Conservation (phyloP, 2,797 vertebrate genomes). For the Ctenopoma kingsleyae region DNA sequence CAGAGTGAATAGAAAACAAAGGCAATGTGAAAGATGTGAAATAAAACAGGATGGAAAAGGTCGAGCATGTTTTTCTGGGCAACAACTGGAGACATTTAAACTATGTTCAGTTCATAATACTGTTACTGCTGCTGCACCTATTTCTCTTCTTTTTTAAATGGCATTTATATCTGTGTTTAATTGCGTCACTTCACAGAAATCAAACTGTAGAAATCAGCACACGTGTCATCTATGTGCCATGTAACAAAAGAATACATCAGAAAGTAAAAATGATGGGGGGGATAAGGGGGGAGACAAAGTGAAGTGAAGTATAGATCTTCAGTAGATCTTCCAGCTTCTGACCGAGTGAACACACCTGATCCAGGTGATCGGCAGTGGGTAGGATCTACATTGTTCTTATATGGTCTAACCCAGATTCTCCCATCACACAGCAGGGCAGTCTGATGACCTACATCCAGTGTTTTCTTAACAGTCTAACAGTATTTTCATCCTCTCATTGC, state of each 20-base stretch:
- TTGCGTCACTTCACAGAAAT: too few species aligned
- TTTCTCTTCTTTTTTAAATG: not conserved
- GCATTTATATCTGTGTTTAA: too few species aligned
- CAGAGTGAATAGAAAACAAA: not conserved
- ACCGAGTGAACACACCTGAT: too few species aligned
- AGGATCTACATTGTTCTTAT: too few species aligned
- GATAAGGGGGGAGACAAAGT: too few species aligned
- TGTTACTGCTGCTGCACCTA: not conserved
- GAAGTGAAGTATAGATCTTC: too few species aligned
- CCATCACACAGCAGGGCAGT: not conserved
- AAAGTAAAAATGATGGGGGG: not conserved
- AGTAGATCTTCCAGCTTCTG: too few species aligned
- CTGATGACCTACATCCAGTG: not conserved
- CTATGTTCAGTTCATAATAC: not conserved
- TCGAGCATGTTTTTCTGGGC: slow-evolving; percentile 10
- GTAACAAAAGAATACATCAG: too few species aligned
- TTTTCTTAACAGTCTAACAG: not conserved
- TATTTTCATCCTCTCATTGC: not conserved
- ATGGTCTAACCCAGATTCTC: not conserved
- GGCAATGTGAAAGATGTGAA: slow-evolving; percentile 13
- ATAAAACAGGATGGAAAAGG: slow-evolving; percentile 22
- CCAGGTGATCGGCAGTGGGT: too few species aligned
- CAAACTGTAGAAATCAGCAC: too few species aligned
- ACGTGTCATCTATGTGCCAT: too few species aligned
- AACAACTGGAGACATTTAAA: slow-evolving; percentile 19